A percentile compares a stretch with the other conserved stretches of the same genome.
Evolutionary conservation across 2,113 vertebrate species (phyloP).

Genomic region (Ellobius talpinus): DNA sequence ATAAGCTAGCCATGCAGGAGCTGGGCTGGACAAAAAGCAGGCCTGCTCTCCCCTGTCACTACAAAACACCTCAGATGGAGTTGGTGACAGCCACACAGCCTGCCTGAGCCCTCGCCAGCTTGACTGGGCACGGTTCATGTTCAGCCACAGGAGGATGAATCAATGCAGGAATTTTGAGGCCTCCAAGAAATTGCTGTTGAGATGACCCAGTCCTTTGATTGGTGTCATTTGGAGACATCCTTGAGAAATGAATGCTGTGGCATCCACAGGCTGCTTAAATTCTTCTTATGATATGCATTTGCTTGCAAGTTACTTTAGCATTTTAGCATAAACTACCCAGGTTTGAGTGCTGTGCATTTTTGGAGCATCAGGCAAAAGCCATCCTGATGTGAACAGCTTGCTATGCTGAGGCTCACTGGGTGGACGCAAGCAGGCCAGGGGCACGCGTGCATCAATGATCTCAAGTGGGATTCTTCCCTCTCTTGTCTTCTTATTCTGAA

Average conservation of each 20-base stretch:
- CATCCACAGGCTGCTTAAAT: conserved; percentile 85
- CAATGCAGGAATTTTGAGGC: conserved; percentile 85
- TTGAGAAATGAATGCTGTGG: conserved; percentile 86
- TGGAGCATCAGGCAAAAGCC: conserved; percentile 83
- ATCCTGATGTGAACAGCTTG: conserved; percentile 78
- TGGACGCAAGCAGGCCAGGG: conserved; percentile 54
- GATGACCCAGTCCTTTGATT: conserved; percentile 88
- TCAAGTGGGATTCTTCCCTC: conserved; percentile 42
- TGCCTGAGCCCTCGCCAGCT: conserved; percentile 80
- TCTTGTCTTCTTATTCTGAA: background rate
- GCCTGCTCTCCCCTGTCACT: no score
- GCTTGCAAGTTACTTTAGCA: conserved; percentile 86
- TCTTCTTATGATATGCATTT: conserved; percentile 84
- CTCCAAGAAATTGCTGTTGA: conserved; percentile 87
- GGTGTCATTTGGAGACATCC: conserved; percentile 87
- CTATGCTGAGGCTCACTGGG: conserved; percentile 76
- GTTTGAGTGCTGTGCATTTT: conserved; percentile 84
- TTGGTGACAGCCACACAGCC: conserved; percentile 86
- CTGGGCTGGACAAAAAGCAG: no score
- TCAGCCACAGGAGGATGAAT: conserved; percentile 86
- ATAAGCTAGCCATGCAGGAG: no score
- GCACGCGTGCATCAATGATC: conserved; percentile 71
- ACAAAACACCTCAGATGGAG: conserved; percentile 85
- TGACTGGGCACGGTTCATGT: conserved; percentile 80
- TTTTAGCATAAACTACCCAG: conserved; percentile 87